Conservation (phyloP, 2,797 vertebrate species). For the Sebastes reedi region DNA sequence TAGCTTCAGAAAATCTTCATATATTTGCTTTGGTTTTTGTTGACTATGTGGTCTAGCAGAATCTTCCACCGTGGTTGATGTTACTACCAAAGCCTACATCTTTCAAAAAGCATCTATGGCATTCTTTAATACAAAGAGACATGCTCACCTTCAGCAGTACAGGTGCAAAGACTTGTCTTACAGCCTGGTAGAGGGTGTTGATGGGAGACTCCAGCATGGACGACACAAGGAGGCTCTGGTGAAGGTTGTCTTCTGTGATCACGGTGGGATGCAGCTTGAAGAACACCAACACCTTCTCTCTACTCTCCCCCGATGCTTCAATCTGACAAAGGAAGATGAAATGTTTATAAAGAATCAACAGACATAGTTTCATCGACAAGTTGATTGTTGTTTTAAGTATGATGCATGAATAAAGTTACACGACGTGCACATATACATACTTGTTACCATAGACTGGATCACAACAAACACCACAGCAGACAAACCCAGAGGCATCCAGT, state of each 20-base stretch:
- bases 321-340: conserved; percentile 76
- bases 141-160: conserved; percentile 88
- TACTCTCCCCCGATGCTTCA: conserved; percentile 79
- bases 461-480: too few relatives aligned
- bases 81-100: background rate
- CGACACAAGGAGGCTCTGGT: conserved; percentile 91
- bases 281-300: conserved; percentile 91
- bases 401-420: background rate
- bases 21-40: background rate
- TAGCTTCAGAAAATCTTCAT: background rate
- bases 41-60: background rate
- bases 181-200: conserved; percentile 93
- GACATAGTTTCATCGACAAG: background rate
- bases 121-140: background rate
- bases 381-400: background rate
- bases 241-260: conserved; percentile 94
- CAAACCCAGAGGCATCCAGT: too few relatives aligned
- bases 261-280: conserved; percentile 94
- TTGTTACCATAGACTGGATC: too few relatives aligned
- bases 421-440: background rate
- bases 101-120: background rate
- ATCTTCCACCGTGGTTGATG: background rate
- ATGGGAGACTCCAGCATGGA: conserved; percentile 97
- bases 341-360: background rate
- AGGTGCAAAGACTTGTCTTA: conserved; percentile 92